These are phyloP conservation scores for Champsocephalus esox DNA, from an alignment of 2,797 vertebrate species.

Conservation along the genomic window DNA sequence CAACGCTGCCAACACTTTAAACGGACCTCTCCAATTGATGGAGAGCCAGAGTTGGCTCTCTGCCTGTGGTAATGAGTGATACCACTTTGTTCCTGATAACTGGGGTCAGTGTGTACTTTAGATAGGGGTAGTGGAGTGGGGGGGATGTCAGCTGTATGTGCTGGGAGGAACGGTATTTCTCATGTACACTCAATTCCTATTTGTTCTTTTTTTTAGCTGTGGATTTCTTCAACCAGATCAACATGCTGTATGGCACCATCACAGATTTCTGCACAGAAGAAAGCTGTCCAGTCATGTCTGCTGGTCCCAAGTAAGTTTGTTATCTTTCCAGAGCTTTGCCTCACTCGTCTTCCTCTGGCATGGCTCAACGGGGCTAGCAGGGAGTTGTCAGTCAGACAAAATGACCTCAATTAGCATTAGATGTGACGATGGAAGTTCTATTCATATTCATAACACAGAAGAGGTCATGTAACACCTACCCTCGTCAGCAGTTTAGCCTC, in stretches of 20 bases:
- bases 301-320: slow-evolving; percentile 93
- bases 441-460: neutral
- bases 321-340: slow-evolving; percentile 1
- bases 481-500: neutral
- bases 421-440: neutral
- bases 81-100: slow-evolving; percentile 41
- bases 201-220: slow-evolving; percentile 85
- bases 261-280: slow-evolving; percentile 97
- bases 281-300: slow-evolving; percentile 97
- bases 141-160: slow-evolving; percentile 22
- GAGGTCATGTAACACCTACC: neutral
- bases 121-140: slow-evolving; percentile 1
- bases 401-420: neutral
- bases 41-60: slow-evolving; percentile 34
- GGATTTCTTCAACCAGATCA: slow-evolving; percentile 99
- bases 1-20: slow-evolving; percentile 34
- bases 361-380: neutral
- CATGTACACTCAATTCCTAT: slow-evolving; percentile 1
- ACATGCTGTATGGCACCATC: slow-evolving; percentile 98
- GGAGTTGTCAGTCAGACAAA: neutral
- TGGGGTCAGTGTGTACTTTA: slow-evolving; percentile 33
- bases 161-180: slow-evolving; percentile 23
- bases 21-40: slow-evolving; percentile 36
- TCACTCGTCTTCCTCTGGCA: neutral
- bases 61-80: slow-evolving; percentile 42